A percentile compares a stretch with the other conserved stretches of the same genome.
These are phyloP conservation scores for Lithophane ornitopus DNA, from an alignment of 2,888 invertebrate species.

Conservation along the genomic window DNA sequence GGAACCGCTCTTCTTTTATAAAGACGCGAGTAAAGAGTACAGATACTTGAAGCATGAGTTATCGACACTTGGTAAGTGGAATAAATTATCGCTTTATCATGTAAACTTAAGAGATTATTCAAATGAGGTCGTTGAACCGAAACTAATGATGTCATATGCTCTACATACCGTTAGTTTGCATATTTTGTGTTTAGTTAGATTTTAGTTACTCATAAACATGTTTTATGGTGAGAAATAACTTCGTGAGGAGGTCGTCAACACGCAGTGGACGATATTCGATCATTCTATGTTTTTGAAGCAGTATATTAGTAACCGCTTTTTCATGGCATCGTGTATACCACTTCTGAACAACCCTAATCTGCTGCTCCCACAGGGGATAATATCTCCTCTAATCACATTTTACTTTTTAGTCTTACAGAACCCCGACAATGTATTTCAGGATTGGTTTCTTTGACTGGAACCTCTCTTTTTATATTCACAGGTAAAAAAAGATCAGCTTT, in stretches of 20 bases:
- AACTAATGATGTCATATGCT: slow-evolving; percentile 40
- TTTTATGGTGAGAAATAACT: slow-evolving; percentile 31
- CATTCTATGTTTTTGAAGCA: not conserved
- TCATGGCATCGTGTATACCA: not conserved
- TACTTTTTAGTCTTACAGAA: not conserved
- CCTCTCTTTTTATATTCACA: not conserved
- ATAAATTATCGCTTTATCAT: slow-evolving; percentile 49
- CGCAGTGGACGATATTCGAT: not conserved
- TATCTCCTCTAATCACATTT: not conserved
- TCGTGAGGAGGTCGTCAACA: slow-evolving; percentile 15
- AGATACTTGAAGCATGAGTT: not conserved
- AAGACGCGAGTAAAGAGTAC: not conserved
- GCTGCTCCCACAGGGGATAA: not conserved
- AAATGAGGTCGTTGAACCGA: slow-evolving; percentile 58
- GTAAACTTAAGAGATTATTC: slow-evolving; percentile 47
- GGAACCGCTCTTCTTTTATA: not conserved
- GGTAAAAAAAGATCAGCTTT: not conserved
- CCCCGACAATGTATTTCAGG: not conserved
- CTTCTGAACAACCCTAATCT: no score
- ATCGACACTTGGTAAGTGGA: slow-evolving; percentile 14
- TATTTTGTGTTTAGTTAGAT: slow-evolving; percentile 17
- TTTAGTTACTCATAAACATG: slow-evolving; percentile 15
- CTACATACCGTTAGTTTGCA: slow-evolving; percentile 25
- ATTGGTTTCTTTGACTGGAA: not conserved
- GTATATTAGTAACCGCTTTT: not conserved